Conservation (phyloP, 2,797 vertebrate species). For the Scomberomorus guttatus region DNA sequence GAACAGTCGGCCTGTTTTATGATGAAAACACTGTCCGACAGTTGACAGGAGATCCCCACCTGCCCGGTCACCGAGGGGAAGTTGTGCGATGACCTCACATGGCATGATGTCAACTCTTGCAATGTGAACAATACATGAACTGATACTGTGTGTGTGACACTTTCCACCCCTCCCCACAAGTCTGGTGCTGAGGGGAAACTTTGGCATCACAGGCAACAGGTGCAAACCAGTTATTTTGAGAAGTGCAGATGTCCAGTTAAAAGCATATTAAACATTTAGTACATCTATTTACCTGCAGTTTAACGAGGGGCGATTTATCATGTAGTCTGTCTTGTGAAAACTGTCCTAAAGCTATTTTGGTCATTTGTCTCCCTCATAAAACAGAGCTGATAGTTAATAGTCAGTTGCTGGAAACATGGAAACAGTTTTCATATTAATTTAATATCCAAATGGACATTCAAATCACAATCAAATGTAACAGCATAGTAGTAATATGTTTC, state of each 20-base stretch:
- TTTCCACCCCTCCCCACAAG: slow-evolving; percentile 48
- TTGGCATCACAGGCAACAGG: slow-evolving; percentile 90
- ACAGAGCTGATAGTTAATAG: not conserved
- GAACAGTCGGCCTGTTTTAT: slow-evolving; percentile 40
- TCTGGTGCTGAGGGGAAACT: slow-evolving; percentile 75
- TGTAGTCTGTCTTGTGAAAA: not conserved
- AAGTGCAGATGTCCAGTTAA: slow-evolving; percentile 66
- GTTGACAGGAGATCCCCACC: slow-evolving; percentile 87
- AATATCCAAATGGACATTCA: slow-evolving; percentile 58
- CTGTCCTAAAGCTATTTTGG: slow-evolving; percentile 19
- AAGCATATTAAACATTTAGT: slow-evolving; percentile 50
- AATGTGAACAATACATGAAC: slow-evolving; percentile 89
- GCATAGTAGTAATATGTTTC: slow-evolving; percentile 16
- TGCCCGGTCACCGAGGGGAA: slow-evolving; percentile 85
- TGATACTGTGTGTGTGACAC: slow-evolving; percentile 81
- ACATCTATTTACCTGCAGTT: slow-evolving; percentile 35
- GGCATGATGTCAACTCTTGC: slow-evolving; percentile 88
- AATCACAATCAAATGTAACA: slow-evolving; percentile 54
- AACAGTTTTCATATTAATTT: slow-evolving; percentile 29
- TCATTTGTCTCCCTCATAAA: slow-evolving; percentile 18
- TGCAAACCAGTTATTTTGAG: slow-evolving; percentile 84
- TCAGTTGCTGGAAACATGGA: slow-evolving; percentile 10
- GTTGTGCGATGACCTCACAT: slow-evolving; percentile 87
- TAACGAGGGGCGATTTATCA: slow-evolving; percentile 42
- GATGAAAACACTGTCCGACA: slow-evolving; percentile 69